Evolutionary conservation across 2,113 vertebrate species (phyloP), one percentile per base, ranked within the genome.

Genomic region (Anoura caudifer): DNA sequence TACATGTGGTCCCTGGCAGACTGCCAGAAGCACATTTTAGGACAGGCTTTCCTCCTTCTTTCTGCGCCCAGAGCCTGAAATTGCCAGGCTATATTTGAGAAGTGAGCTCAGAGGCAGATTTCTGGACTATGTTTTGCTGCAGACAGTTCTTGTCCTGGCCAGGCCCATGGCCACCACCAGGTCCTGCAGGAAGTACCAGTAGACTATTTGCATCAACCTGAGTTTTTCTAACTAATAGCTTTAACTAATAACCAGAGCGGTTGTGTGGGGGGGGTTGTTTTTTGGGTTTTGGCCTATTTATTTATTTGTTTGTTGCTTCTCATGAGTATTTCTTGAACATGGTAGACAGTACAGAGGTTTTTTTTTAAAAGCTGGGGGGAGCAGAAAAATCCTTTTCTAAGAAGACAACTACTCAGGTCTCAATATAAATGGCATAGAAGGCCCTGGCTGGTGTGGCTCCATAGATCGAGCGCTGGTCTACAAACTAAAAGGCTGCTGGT

Each of bases 161-260:
- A 2, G 52, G 10, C 50, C 22, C 0, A 36, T 16, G 54, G 7
- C 36, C 94, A 72, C 79, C 95, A 95, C 94, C 87, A 95, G 2
- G 96, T 59, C 67, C 83, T 87, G 83, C 87, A 20, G 96, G 97
- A 98, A 93, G 94, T 79, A 63, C 75, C 94, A 94, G 97, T 97
- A 95, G 90, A 93, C 86, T 92, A 88, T 97, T 97, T 89, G 2
- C 96, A 97, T 97, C 97, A 98, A 97, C 94, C 96, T 98, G 95
- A 98, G 98, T 98, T 98, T 98, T 98, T 97, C 97, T 98, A 98
- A 98, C 95, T 61, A 97, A 81, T 41, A 15, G 97, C 97, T 98
- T 97, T 80, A 91, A 98, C 15, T 52, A 52, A 52, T 52, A 17
- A 97, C 98, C 98, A 98, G 98, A 99, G 99, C 99, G 99, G 99